Evolutionary conservation across 1,140 invertebrate genomes (phyloP), one percentile per base, ranked within the genome.

Genomic region (Sarcophaga bullata): DNA sequence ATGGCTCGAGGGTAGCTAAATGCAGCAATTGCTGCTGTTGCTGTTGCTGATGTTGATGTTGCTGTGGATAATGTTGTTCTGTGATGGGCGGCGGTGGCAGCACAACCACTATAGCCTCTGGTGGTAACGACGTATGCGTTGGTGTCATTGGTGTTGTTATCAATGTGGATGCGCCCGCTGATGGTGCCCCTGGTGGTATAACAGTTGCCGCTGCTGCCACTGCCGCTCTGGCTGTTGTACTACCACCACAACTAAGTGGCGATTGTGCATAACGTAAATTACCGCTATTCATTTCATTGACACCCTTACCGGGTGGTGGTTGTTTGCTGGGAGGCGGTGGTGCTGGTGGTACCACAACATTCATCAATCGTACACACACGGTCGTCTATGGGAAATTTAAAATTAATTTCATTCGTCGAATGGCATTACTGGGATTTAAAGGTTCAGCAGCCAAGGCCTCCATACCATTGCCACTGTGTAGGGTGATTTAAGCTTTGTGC

Each of bases 311-410:
- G 72, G 80, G 84, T 62, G 82, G 73, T 52, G 81, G 47, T 58
- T 82, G 80, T 4, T 25, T 73, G 37, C 76, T 47, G 19, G 75
- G 17, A 1, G 85, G 85, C n/a, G 87, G 86, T 25, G 87, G 85
- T 25, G 88, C 84, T 48, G 88, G 85, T 0, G 87, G 86, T 80
- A 88, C 72, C 8, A 89, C 84, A 50, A 90, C n/a, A 82, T 25
- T 90, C 89, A 84, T 90, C 89, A 84, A 90, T 89, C 47, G 89
- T 90, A 83, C 89, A 90, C 49, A 90, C 89, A 47, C 87, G 87
- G 86, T 90, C 89, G 68, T 89, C 89, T 50, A 90, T 87, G 82
- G 88, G 89, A 82, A 90, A 90, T 58, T 87, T 90, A 76, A 90
- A 90, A 86, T 88, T 90, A 62, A 89, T 90, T 85, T 90, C 89